phyloP scores from a whole-genome alignment of 2,797 vertebrate species.

The Thunnus albacares region DNA sequence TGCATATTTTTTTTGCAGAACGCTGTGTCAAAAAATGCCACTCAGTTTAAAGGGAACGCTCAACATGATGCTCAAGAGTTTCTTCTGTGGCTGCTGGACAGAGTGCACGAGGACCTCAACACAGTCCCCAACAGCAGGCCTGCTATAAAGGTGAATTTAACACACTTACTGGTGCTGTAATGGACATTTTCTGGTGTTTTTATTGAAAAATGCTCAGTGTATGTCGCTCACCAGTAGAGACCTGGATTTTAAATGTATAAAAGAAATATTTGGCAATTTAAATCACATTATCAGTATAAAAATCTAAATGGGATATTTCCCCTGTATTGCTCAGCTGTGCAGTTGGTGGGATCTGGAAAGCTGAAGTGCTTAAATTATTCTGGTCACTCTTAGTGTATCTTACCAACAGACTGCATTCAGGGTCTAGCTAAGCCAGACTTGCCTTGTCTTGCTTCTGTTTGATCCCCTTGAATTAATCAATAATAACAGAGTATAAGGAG shows the following conservation, averaged over 20 bases:
- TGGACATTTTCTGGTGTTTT: neutral
- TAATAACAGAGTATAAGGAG: neutral
- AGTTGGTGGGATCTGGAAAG: neutral
- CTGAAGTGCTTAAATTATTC: neutral
- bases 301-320: neutral
- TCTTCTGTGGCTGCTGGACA: constrained; percentile 97
- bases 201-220: neutral
- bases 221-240: neutral
- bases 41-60: constrained; percentile 95
- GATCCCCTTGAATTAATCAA: neutral
- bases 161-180: neutral
- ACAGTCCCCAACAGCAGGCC: constrained; percentile 86
- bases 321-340: neutral
- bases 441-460: constrained; percentile 23
- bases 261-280: neutral
- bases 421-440: neutral
- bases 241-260: neutral
- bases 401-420: neutral
- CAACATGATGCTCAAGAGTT: constrained; percentile 99
- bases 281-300: too few species aligned
- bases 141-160: constrained; percentile 88
- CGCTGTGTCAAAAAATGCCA: constrained; percentile 94
- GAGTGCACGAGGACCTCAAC: constrained; percentile 97
- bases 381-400: neutral
- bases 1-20: constrained; percentile 84